Conservation (phyloP, 1,140 invertebrate genomes). For the Drosophila melanogaster region DNA sequence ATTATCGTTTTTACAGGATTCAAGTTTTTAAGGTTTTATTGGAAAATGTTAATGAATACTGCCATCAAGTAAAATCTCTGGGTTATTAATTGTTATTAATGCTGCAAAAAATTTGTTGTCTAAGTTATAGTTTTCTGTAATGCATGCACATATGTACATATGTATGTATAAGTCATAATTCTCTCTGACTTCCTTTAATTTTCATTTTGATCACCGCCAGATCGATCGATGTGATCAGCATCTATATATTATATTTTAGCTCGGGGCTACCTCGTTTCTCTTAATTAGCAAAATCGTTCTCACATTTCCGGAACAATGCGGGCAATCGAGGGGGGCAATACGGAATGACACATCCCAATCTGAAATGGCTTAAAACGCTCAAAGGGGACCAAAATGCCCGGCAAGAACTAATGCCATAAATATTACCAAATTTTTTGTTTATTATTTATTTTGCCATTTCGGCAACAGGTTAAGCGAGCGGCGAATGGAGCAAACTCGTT, state of each 20-base stretch:
- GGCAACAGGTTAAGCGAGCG: slow-evolving; percentile 59
- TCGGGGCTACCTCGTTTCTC: slow-evolving; percentile 32
- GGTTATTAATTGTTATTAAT: no score
- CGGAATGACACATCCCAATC: slow-evolving; percentile 26
- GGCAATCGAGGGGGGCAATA: background rate
- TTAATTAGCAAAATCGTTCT: slow-evolving; percentile 56
- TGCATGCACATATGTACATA: no score
- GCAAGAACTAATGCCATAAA: slow-evolving; percentile 49
- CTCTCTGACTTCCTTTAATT: slow-evolving; percentile 22
- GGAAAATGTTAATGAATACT: no score
- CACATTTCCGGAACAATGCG: slow-evolving; percentile 28
- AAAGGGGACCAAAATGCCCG: slow-evolving; percentile 1
- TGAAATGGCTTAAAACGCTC: background rate
- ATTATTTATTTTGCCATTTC: slow-evolving; percentile 41
- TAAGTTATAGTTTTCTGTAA: no score
- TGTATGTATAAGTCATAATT: no score
- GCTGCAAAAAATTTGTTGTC: no score
- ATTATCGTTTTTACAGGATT: no score
- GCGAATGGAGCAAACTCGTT: slow-evolving; percentile 36
- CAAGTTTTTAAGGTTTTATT: no score
- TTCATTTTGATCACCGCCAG: slow-evolving; percentile 3
- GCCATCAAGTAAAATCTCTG: no score
- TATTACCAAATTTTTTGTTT: slow-evolving; percentile 32
- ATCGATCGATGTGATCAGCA: slow-evolving; percentile 27
- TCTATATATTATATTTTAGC: background rate